These are phyloP conservation scores for Plebejus melissa DNA, from an alignment of 2,888 invertebrate species.

Conservation along the genomic window DNA sequence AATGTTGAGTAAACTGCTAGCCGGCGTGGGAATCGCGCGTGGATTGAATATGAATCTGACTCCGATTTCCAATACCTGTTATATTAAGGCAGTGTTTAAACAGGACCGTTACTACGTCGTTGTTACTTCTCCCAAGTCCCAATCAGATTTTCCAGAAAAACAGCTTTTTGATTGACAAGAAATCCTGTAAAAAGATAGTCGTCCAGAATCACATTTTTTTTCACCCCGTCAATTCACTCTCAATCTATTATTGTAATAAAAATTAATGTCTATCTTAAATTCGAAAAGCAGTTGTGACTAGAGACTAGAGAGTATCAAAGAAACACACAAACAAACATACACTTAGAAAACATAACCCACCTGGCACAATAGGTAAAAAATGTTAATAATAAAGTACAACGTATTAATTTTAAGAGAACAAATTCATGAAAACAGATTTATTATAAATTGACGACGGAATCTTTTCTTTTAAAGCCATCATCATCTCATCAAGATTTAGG, in stretches of 20 bases:
- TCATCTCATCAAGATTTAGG: background rate
- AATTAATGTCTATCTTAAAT: no score
- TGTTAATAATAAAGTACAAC: no score
- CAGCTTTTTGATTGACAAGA: no score
- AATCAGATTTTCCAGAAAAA: background rate
- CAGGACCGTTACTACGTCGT: background rate
- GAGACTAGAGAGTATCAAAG: background rate
- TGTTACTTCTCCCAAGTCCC: background rate
- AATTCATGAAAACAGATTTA: background rate
- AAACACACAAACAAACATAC: background rate
- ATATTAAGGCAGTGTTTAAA: background rate
- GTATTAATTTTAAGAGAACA: background rate
- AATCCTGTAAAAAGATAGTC: no score
- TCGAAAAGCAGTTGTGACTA: no score
- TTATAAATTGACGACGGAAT: background rate
- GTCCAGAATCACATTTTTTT: no score
- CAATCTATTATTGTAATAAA: no score
- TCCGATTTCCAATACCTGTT: background rate
- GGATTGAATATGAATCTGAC: slow-evolving; percentile 5
- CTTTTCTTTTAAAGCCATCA: slow-evolving; percentile 1
- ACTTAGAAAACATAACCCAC: background rate
- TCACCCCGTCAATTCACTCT: no score
- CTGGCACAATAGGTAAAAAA: no score
- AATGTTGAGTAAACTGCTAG: background rate
- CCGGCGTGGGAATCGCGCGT: background rate